A percentile compares a stretch with the other conserved stretches of the same genome.
These are phyloP conservation scores for Enteromius treurensis DNA, from an alignment of 2,797 vertebrate genomes.

Conservation along the genomic window DNA sequence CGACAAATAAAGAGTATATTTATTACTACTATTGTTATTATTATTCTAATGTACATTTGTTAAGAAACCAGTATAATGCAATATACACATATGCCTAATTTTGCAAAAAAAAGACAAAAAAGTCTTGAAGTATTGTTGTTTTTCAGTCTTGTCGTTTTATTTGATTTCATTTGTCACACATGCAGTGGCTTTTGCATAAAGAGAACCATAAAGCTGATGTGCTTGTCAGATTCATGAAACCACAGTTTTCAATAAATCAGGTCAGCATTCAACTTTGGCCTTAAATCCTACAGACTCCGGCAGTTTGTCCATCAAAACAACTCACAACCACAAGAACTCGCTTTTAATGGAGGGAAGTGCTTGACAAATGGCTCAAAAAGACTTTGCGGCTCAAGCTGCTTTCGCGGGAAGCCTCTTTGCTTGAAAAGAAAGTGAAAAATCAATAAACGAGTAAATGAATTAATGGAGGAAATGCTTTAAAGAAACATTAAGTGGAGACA, in stretches of 20 bases:
- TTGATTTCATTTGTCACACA: slow-evolving; percentile 35
- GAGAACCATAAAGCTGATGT: slow-evolving; percentile 18
- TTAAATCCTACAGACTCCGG: slow-evolving; percentile 47
- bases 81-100: slow-evolving; percentile 82
- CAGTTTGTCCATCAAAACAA: slow-evolving; percentile 30
- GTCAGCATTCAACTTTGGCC: slow-evolving; percentile 58
- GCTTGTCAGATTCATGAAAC: slow-evolving; percentile 4
- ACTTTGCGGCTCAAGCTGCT: background rate
- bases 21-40: slow-evolving; percentile 69
- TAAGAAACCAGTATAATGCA: slow-evolving; percentile 85
- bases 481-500: slow-evolving; percentile 17
- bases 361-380: slow-evolving; percentile 13
- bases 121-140: slow-evolving; percentile 54
- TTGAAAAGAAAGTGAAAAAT: slow-evolving; percentile 14
- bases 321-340: background rate
- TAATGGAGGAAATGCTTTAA: slow-evolving; percentile 8
- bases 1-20: slow-evolving; percentile 80
- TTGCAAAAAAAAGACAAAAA: slow-evolving; percentile 74
- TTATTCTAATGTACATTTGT: slow-evolving; percentile 84
- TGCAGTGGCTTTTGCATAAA: slow-evolving; percentile 17
- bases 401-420: background rate
- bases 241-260: slow-evolving; percentile 60
- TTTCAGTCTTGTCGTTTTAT: slow-evolving; percentile 35
- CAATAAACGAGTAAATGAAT: slow-evolving; percentile 17
- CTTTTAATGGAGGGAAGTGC: slow-evolving; percentile 7